phyloP scores from a whole-genome alignment of 2,888 invertebrate genomes.

The Polydesmus complanatus region DNA sequence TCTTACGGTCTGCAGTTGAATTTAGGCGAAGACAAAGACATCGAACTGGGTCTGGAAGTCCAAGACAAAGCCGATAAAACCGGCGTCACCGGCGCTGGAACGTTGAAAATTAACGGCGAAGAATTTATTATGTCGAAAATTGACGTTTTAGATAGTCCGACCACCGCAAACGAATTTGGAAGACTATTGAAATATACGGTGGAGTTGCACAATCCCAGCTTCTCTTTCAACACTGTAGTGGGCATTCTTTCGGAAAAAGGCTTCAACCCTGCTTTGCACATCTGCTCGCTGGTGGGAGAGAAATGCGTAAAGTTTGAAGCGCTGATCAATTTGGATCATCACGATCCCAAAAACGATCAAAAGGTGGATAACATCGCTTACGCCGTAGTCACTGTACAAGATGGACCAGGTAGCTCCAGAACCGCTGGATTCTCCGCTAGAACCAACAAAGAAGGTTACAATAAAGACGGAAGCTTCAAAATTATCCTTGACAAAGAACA shows the following conservation, averaged over 20 bases:
- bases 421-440: constrained; percentile 3
- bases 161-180: constrained; percentile 5
- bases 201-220: background rate
- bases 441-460: background rate
- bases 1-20: constrained; percentile 2
- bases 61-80: constrained; percentile 5
- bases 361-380: constrained; percentile 7
- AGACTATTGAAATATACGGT: background rate
- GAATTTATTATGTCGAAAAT: constrained; percentile 1
- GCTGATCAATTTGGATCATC: background rate
- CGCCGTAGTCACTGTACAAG: constrained; percentile 3
- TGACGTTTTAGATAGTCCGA: background rate
- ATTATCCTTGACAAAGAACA: constrained; percentile 4
- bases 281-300: constrained; percentile 6
- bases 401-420: background rate
- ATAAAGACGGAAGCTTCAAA: constrained; percentile 4
- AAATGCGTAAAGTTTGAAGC: constrained; percentile 3
- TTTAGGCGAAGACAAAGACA: background rate
- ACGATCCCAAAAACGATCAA: background rate
- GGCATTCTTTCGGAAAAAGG: constrained; percentile 7
- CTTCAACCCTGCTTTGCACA: constrained; percentile 3
- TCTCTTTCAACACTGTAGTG: background rate
- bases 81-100: background rate
- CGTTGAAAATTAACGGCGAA: constrained; percentile 2
- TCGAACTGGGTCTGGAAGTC: background rate